These are phyloP conservation scores for Stegostoma tigrinum DNA, from an alignment of 2,113 vertebrate species.

Conservation along the genomic window DNA sequence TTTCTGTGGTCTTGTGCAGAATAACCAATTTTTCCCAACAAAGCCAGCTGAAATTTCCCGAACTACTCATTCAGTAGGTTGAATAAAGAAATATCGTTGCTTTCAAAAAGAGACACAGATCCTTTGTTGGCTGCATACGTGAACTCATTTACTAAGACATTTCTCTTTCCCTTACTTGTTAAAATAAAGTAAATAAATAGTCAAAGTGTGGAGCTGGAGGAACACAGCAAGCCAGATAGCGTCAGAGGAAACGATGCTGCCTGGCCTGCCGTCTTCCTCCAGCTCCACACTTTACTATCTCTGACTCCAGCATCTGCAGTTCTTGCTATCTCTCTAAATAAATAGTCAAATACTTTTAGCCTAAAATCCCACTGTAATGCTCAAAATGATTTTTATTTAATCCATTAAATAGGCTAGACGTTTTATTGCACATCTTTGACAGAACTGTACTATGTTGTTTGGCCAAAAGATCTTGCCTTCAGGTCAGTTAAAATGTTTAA, in stretches of 20 bases:
- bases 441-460: not conserved
- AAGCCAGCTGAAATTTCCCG: not conserved
- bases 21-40: conserved; percentile 7
- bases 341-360: not conserved
- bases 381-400: not conserved
- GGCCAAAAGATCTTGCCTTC: not conserved
- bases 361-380: not conserved
- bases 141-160: not conserved
- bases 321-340: not conserved
- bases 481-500: not conserved
- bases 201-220: not conserved
- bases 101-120: not conserved
- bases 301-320: no score
- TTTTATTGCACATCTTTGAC: not conserved
- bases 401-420: not conserved
- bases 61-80: not conserved
- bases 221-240: no score
- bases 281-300: no score
- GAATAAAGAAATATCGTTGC: not conserved
- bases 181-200: not conserved
- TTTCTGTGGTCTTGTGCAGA: not conserved
- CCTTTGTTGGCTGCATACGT: not conserved
- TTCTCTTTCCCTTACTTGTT: not conserved
- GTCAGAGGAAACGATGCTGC: no score
- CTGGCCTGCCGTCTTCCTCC: no score